phyloP scores from a whole-genome alignment of 1,140 invertebrate species.

The Danaus plexippus region DNA sequence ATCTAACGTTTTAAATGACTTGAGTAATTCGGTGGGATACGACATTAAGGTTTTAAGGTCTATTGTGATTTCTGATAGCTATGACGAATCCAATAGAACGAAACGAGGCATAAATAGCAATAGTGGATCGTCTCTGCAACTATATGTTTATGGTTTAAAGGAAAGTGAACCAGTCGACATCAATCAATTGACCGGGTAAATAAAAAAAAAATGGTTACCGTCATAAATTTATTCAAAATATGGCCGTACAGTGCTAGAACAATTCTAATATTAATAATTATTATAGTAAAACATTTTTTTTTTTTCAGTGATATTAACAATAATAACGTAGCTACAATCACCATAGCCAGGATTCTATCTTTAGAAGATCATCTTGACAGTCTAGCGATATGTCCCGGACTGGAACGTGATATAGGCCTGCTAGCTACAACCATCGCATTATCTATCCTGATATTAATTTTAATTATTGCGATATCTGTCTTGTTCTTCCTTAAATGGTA shows the following conservation, averaged over 20 bases:
- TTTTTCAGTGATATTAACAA: conserved; percentile 52
- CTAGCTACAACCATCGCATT: conserved; percentile 53
- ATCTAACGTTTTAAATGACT: conserved; percentile 29
- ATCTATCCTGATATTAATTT: conserved; percentile 43
- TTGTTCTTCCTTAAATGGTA: conserved; percentile 56
- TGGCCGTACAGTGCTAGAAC: neutral
- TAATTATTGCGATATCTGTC: conserved; percentile 34
- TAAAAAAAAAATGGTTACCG: conserved; percentile 5
- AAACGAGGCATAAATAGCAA: conserved; percentile 13
- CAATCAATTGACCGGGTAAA: conserved; percentile 31
- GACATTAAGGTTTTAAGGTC: conserved; percentile 43
- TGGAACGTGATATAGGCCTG: conserved; percentile 44
- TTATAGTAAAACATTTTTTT: conserved; percentile 7
- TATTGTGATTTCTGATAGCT: conserved; percentile 38
- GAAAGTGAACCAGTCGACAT: conserved; percentile 42
- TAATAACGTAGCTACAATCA: conserved; percentile 30
- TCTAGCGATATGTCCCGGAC: conserved; percentile 33
- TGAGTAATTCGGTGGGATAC: conserved; percentile 43
- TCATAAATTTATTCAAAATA: neutral
- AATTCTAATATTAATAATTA: neutral
- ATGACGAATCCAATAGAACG: conserved; percentile 15
- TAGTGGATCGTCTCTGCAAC: conserved; percentile 36
- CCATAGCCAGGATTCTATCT: conserved; percentile 35
- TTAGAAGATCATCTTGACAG: conserved; percentile 55
- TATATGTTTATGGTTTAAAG: conserved; percentile 55